phyloP scores from a whole-genome alignment of 2,113 vertebrate genomes.

The Cinclus cinclus region DNA sequence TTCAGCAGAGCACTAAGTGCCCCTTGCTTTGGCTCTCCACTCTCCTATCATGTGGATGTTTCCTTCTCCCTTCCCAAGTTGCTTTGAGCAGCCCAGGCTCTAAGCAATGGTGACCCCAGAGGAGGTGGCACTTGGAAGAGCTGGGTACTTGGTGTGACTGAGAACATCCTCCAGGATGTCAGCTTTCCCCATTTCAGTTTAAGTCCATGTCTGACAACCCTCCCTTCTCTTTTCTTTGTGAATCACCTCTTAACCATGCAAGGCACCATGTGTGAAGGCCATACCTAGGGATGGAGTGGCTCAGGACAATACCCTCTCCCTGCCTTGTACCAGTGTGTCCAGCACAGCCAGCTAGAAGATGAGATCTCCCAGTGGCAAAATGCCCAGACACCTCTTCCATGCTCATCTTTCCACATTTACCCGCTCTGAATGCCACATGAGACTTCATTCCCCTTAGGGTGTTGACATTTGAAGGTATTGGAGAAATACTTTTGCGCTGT shows the following conservation, averaged over 20 bases:
- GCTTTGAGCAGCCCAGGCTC: background rate
- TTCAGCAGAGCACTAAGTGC: background rate
- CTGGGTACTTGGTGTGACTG: background rate
- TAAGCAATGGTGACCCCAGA: rapidly evolving
- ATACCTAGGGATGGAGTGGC: background rate
- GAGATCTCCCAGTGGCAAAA: background rate
- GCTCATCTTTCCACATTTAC: background rate
- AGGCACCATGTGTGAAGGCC: background rate
- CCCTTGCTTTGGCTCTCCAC: background rate
- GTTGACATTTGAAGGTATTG: background rate
- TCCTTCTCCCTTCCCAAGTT: background rate
- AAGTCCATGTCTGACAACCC: background rate
- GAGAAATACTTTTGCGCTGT: background rate
- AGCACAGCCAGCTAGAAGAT: background rate
- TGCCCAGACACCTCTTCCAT: background rate
- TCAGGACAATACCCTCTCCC: background rate
- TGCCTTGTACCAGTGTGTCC: background rate
- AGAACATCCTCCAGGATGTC: background rate
- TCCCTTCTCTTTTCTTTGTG: background rate
- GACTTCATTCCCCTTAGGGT: background rate
- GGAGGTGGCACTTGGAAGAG: background rate
- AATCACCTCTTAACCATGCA: background rate
- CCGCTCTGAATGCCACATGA: background rate
- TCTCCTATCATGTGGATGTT: background rate
- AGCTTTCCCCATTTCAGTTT: background rate